Evolutionary conservation across 23 tunicate genomes (phyloP), one percentile per base, ranked within the genome.

Genomic region (Pegea sp.): DNA sequence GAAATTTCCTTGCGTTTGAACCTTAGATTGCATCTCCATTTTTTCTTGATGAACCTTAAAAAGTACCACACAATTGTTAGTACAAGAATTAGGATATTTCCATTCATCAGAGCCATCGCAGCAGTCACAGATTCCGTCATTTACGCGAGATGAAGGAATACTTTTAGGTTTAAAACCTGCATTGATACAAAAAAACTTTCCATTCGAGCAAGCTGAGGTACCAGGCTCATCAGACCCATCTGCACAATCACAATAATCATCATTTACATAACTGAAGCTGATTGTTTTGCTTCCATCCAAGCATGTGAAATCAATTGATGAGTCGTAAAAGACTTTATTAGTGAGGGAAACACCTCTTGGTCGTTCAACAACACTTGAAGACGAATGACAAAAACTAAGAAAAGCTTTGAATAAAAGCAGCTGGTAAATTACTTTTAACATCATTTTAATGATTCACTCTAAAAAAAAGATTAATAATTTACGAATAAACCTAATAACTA

Each of bases 61-160:
- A 48, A 84, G 44, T 55, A 73, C 95, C 26, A 25, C 46, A 56
- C 13, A 34, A 54, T 22, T 31, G 69, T 77, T 67, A 32, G 60
- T 44, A 42, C 95, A 84, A 5, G 38, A 29, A 29, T 64, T 57
- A 42, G 60, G 64, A 63, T 58, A 53, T 52, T 60, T 68, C 99
- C 99, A 91, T 51, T 91, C 99, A 72, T 91, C 99, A 34, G 66
- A 58, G 25, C 99, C 99, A 79, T 91, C 99, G 68, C 99, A 91
- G 52, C 99, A 91, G 42, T 91, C 99, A 78, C 99, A 91, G 3
- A 91, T 64, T 52, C 81, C 92, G 54, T 91, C 99, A 63, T 91
- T 91, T 2, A 91, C 99, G 33, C 99, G 69, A 5, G 99, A 91
- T 26, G 93, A 84, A 53, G 86, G 95, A 31, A 84, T 68, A 43